Percentiles rank a stretch among this genome's conserved stretches.
Conservation (phyloP, 1,140 invertebrate genomes). For the Cydia pomonella region DNA sequence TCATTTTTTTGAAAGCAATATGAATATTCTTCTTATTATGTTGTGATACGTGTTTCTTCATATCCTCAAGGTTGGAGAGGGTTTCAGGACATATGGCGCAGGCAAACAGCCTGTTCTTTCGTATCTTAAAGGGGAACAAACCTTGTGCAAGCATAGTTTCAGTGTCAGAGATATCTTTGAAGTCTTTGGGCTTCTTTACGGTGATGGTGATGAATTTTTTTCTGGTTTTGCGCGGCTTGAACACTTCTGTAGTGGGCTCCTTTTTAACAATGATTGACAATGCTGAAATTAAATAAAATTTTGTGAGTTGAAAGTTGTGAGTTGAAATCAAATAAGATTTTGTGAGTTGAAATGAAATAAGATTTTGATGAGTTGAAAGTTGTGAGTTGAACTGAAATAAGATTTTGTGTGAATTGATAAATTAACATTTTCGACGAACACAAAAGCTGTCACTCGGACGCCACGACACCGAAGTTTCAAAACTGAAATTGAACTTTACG, state of each 20-base stretch:
- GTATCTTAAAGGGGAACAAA: conserved; percentile 70
- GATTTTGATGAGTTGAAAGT: no score
- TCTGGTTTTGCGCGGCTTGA: conserved; percentile 40
- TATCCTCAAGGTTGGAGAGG: conserved; percentile 55
- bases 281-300: neutral
- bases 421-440: no score
- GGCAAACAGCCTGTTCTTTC: conserved; percentile 55
- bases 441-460: no score
- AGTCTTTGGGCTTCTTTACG: conserved; percentile 39
- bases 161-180: conserved; percentile 42
- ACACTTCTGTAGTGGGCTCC: conserved; percentile 46
- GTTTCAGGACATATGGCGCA: conserved; percentile 66
- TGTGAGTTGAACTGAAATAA: no score
- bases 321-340: no score
- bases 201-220: conserved; percentile 40
- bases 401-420: no score
- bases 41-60: conserved; percentile 53
- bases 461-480: no score
- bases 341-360: no score
- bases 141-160: conserved; percentile 56
- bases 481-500: no score
- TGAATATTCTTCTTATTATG: conserved; percentile 60
- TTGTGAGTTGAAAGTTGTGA: no score
- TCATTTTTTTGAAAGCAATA: conserved; percentile 66
- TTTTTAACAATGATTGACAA: conserved; percentile 46